phyloP scores from a whole-genome alignment of 1,140 invertebrate species.

The Chironomus striatipennis region DNA sequence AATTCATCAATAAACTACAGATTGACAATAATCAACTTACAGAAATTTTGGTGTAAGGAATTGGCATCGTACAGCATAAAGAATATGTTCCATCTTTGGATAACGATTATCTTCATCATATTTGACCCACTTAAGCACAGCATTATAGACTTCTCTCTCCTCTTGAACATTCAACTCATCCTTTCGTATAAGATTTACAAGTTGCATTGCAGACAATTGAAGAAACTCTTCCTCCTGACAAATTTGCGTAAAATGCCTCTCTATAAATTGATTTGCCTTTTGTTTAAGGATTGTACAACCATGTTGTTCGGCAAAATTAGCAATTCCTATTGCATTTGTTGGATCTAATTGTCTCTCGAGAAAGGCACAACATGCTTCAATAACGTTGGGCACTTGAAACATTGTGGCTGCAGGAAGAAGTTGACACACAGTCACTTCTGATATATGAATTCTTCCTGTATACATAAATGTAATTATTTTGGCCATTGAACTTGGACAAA shows the following conservation, averaged over 20 bases:
- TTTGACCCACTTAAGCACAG: slow-evolving; percentile 83
- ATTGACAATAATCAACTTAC: not conserved
- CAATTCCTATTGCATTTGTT: slow-evolving; percentile 88
- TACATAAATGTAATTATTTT: slow-evolving; percentile 84
- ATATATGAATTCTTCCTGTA: slow-evolving; percentile 77
- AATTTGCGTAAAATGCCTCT: slow-evolving; percentile 81
- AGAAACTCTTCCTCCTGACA: slow-evolving; percentile 87
- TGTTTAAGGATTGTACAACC: slow-evolving; percentile 72
- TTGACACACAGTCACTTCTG: slow-evolving; percentile 84
- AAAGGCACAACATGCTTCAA: slow-evolving; percentile 84
- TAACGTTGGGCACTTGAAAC: slow-evolving; percentile 86
- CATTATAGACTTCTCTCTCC: slow-evolving; percentile 84
- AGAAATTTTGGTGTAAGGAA: slow-evolving; percentile 82
- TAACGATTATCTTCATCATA: slow-evolving; percentile 76
- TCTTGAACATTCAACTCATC: slow-evolving; percentile 86
- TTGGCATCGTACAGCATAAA: slow-evolving; percentile 80
- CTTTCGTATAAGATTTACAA: slow-evolving; percentile 70
- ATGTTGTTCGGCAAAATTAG: slow-evolving; percentile 85
- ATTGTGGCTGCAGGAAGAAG: slow-evolving; percentile 85
- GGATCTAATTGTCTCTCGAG: slow-evolving; percentile 83
- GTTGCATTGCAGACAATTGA: slow-evolving; percentile 65
- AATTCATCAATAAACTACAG: not conserved
- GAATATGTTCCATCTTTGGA: slow-evolving; percentile 75
- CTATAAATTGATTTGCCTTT: slow-evolving; percentile 83
- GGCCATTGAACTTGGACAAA: slow-evolving; percentile 72